A percentile compares a stretch with the other conserved stretches of the same genome.
These are phyloP conservation scores for Pteronura brasiliensis DNA, from an alignment of 2,113 vertebrate species.

Conservation along the genomic window DNA sequence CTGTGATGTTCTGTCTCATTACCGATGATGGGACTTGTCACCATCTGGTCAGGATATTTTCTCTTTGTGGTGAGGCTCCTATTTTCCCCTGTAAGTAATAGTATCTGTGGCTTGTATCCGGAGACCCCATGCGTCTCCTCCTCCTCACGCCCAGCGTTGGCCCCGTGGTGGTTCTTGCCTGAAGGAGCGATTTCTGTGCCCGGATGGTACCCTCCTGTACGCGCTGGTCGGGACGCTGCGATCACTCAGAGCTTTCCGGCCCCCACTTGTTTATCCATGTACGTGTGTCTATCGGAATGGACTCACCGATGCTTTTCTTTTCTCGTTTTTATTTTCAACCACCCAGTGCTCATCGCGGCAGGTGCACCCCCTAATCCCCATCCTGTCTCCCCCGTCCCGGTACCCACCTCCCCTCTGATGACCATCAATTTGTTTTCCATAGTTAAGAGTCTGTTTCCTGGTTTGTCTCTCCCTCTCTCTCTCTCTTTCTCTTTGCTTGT, in stretches of 20 bases:
- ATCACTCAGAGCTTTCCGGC: not conserved
- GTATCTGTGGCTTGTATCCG: not conserved
- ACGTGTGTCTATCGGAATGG: accelerated
- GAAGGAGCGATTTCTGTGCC: not conserved
- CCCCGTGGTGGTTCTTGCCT: accelerated
- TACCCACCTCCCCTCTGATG: not conserved
- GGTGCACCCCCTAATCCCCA: not conserved
- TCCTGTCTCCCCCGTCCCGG: not conserved
- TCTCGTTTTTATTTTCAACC: not conserved
- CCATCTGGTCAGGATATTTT: not conserved
- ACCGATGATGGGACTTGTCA: no score
- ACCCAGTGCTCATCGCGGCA: not conserved
- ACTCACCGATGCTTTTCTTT: not conserved
- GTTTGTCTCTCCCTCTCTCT: not conserved
- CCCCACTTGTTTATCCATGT: not conserved
- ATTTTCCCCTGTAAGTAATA: not conserved
- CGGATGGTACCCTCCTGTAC: accelerated
- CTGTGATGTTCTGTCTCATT: not conserved
- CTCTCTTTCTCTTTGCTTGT: not conserved
- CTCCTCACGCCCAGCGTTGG: accelerated
- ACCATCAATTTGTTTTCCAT: not conserved
- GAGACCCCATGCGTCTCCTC: not conserved
- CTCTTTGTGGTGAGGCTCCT: not conserved
- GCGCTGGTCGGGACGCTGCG: accelerated
- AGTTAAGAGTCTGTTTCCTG: no score